Evolutionary conservation across 1,140 invertebrate species (phyloP).

Genomic region (Centruroides vittatus): DNA sequence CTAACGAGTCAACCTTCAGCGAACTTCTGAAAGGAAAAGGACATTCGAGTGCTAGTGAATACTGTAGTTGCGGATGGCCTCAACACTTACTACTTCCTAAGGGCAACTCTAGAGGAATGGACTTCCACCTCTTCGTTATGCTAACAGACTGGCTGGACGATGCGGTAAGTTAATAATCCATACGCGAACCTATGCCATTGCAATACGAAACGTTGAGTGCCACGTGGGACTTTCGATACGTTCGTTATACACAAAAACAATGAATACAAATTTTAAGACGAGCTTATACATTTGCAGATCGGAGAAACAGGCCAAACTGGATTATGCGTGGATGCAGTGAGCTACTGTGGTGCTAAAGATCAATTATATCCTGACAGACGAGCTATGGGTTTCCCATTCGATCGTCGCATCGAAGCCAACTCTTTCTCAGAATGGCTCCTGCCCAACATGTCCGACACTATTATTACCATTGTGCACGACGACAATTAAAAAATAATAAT

Average conservation of each 20-base stretch:
- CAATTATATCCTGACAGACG: constrained; percentile 7
- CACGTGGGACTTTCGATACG: not conserved
- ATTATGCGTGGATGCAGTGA: constrained; percentile 7
- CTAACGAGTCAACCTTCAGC: not conserved
- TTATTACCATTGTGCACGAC: constrained; percentile 3
- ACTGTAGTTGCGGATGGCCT: constrained; percentile 15
- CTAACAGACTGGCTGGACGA: constrained; percentile 9
- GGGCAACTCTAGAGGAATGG: constrained; percentile 4
- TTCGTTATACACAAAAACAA: not conserved
- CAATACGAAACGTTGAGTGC: no score
- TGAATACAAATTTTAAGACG: no score
- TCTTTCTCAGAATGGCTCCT: constrained; percentile 4
- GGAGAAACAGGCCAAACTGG: no score
- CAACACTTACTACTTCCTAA: constrained; percentile 9
- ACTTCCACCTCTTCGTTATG: constrained; percentile 10
- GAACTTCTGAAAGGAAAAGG: constrained; percentile 7
- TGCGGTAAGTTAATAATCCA: not conserved
- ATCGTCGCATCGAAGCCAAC: constrained; percentile 2
- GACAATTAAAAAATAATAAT: no score
- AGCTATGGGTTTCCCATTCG: constrained; percentile 14
- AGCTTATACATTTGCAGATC: no score
- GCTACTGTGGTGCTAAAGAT: constrained; percentile 11
- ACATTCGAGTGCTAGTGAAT: not conserved
- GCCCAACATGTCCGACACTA: constrained; percentile 7
- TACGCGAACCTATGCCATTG: no score